Conservation (phyloP, 2,888 invertebrate genomes). For the Anodontia alba region DNA sequence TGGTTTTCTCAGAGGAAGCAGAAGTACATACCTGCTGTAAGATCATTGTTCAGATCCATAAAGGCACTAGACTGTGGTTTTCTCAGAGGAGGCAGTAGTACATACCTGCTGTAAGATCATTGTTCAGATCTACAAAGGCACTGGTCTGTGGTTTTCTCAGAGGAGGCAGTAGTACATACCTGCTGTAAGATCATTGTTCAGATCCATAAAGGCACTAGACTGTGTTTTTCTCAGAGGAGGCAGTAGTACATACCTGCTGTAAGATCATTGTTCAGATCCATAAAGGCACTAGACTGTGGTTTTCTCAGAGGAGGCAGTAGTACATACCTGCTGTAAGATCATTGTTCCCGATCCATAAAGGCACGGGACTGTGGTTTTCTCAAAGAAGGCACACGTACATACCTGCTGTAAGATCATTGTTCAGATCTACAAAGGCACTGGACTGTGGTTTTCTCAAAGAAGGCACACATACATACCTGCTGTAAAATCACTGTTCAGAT, state of each 20-base stretch:
- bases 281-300: slow-evolving; percentile 95
- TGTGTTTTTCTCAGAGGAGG: slow-evolving; percentile 87
- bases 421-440: slow-evolving; percentile 95
- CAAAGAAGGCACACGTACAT: slow-evolving; percentile 36
- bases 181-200: slow-evolving; percentile 93
- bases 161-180: slow-evolving; percentile 37
- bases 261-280: slow-evolving; percentile 94
- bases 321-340: slow-evolving; percentile 90
- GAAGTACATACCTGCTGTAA: slow-evolving; percentile 87
- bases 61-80: slow-evolving; percentile 95
- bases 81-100: slow-evolving; percentile 54
- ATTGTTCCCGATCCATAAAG: slow-evolving; percentile 92
- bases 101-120: slow-evolving; percentile 91
- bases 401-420: slow-evolving; percentile 91
- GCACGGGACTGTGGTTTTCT: slow-evolving; percentile 93
- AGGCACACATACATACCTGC: slow-evolving; percentile 85
- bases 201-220: slow-evolving; percentile 95
- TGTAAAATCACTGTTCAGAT: slow-evolving; percentile 93
- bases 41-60: slow-evolving; percentile 94
- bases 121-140: slow-evolving; percentile 95
- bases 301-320: slow-evolving; percentile 57
- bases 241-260: slow-evolving; percentile 86
- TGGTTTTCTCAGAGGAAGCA: slow-evolving; percentile 86
- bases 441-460: slow-evolving; percentile 89
- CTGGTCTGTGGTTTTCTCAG: slow-evolving; percentile 91